Base-by-base conservation (phyloP, 2,888 invertebrate species). In the Zygogramma bicolorata region DNA sequence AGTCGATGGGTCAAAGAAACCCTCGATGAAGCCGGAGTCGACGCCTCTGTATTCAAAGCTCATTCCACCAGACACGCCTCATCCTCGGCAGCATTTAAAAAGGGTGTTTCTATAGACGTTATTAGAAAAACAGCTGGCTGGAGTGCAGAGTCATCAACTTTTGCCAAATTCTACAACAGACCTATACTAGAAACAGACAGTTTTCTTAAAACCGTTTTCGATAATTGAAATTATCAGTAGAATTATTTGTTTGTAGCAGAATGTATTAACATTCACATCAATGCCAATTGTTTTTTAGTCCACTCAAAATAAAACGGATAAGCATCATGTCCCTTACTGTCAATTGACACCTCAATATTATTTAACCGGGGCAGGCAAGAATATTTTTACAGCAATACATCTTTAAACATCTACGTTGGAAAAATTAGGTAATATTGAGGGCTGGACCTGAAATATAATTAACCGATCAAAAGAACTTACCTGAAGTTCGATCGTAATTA, bases 61-160 rank as follows among this genome's bases (percentile, higher is more conserved):
- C 67, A 80, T 46, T 75, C 72, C 22, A 78, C 75, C 10, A 49
- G 79, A 18, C 81, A 81, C 46, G 40, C 15, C n/a, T 40, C 40
- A 40, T n/a, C 40, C 40, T 40, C 40, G 13, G 76, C 78, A 3
- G 79, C 77, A 10, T 63, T 68, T 2, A 65, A 70, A n/a, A 76
- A 57, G 25, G 77, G 76, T 18, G 42, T 79, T 1, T 74, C 49
- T 38, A 49, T 77, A n/a, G 73, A 75, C 3, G 25, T 65, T 0
- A 78, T 80, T 7, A 72, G 66, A 53, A 76, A 66, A 15, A 74
- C 75, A 15, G 77, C 78, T 10, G 77, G 77, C n/a, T 40, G 15
- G 40, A 40, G 15, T n/a, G n/a, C 3, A 5, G 40, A 15, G 40
- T 40, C 4, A n/a, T n/a, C 13, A n/a, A 40, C 40, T 5, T 5